These are phyloP conservation scores for Andricus quercusramuli DNA, from an alignment of 2,888 invertebrate genomes.

Conservation along the genomic window DNA sequence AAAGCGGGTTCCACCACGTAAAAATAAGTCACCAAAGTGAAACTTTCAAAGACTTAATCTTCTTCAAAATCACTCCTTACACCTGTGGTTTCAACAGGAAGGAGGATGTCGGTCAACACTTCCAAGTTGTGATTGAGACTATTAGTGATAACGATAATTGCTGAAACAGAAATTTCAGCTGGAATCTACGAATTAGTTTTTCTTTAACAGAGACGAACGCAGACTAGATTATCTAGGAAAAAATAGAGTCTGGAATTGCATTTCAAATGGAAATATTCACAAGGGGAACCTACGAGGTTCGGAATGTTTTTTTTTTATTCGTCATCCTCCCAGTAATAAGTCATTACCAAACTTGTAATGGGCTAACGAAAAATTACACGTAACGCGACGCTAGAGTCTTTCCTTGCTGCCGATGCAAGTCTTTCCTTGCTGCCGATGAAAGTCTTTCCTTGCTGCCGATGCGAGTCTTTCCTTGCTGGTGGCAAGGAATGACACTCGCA, in stretches of 20 bases:
- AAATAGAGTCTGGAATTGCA: not conserved
- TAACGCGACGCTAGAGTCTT: too few species aligned
- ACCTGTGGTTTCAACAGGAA: conserved; percentile 4
- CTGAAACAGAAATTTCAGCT: conserved; percentile 9
- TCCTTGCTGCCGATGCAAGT: too few species aligned
- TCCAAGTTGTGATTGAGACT: conserved; percentile 24
- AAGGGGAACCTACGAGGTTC: too few species aligned
- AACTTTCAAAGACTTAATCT: conserved; percentile 39
- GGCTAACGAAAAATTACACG: too few species aligned
- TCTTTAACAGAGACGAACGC: not conserved
- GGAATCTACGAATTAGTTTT: conserved; percentile 1
- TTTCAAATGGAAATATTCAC: conserved; percentile 23
- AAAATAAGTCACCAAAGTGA: not conserved
- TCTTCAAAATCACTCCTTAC: conserved; percentile 29
- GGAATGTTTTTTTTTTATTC: too few species aligned
- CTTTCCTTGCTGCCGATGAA: too few species aligned
- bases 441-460: too few species aligned
- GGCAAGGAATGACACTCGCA: too few species aligned
- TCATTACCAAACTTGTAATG: too few species aligned
- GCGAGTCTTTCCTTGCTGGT: too few species aligned
- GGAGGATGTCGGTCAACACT: not conserved
- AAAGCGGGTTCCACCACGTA: conserved; percentile 5
- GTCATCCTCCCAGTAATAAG: too few species aligned
- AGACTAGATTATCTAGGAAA: not conserved
- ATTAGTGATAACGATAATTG: conserved; percentile 22